Evolutionary conservation across 37 sponge, comb jelly and placozoan genomes (phyloP), one percentile per base, ranked within the genome.

Genomic region (Spongilla lacustris): DNA sequence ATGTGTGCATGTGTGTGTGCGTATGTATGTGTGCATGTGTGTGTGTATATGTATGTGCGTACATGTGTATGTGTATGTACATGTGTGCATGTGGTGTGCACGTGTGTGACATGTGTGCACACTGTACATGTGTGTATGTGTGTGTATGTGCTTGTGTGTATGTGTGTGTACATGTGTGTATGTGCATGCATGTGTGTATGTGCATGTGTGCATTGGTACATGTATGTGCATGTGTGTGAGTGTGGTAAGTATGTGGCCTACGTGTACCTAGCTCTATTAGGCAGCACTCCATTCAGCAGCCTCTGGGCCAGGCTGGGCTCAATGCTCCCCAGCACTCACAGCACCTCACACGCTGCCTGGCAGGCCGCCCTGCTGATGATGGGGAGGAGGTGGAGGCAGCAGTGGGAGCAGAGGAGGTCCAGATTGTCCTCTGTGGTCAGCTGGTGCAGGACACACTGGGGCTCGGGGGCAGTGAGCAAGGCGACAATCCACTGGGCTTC

Each of bases 341-440:
- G 32, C 46, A 84, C 23, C 34, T 70, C 41, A 3, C 22, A n/a
- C 2, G 72, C 79, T 0, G 71, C 69, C 10, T 21, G 10, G 24
- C 25, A 19, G 3, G 71, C 78, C 12, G 79, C 33, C 30, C 27
- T 32, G 34, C 71, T 8, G 38, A 85, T 78, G 38, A 41, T 48
- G 30, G 86, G 70, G 8, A 76, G 49, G 46, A 82, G 77, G 73
- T 80, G 88, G 30, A 50, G 14, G 75, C 75, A 21, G 28, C 67
- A 38, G 30, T 67, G 68, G 46, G 76, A 30, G 73, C 77, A 82
- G 2, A 80, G 50, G 67, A 41, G 50, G 25, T 19, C 36, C 33
- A 85, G 72, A 23, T 35, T 32, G 8, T 50, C 32, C 37, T 50
- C 37, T 13, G 84, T 74, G 24, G 72, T 41, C 27, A 73, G 17